Percentiles rank a stretch among this genome's conserved stretches.
phyloP scores from a whole-genome alignment of 2,797 vertebrate species.

The Spea hammondii region DNA sequence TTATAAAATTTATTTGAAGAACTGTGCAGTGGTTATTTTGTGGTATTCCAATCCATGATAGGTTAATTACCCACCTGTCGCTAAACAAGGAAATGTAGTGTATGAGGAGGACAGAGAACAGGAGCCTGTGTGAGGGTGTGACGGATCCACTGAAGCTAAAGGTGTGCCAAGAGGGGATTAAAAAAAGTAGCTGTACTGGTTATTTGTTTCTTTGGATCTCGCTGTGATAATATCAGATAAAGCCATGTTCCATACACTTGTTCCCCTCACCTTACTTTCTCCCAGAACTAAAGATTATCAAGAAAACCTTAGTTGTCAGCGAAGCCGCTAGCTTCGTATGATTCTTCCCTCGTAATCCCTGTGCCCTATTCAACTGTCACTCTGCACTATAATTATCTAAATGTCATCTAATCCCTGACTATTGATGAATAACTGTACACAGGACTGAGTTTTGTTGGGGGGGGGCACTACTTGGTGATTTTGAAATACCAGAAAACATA shows the following conservation, averaged over 20 bases:
- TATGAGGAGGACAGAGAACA: conserved; percentile 16
- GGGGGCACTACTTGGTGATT: too few relatives aligned
- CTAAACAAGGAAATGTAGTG: conserved; percentile 42
- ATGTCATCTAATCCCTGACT: conserved; percentile 19
- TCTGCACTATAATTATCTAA: conserved; percentile 38
- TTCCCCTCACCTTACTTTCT: conserved; percentile 39
- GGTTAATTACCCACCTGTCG: neutral
- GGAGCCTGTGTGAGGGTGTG: conserved; percentile 37
- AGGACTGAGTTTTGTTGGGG: neutral
- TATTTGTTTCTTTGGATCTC: conserved; percentile 45
- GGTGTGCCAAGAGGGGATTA: conserved; percentile 46
- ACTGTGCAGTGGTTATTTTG: neutral
- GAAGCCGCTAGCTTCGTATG: conserved; percentile 14
- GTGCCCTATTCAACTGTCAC: conserved; percentile 39
- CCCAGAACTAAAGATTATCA: conserved; percentile 36
- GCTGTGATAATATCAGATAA: conserved; percentile 50
- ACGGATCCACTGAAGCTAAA: conserved; percentile 37
- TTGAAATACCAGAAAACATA: too few relatives aligned
- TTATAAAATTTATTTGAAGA: neutral
- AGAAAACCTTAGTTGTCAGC: conserved; percentile 33
- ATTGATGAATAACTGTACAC: neutral
- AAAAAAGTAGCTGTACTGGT: conserved; percentile 42
- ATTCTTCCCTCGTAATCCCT: conserved; percentile 37
- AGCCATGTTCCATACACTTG: conserved; percentile 26
- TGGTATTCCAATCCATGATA: neutral